phyloP scores from a whole-genome alignment of 2,797 vertebrate species.

The Melanotaenia pygmaea region DNA sequence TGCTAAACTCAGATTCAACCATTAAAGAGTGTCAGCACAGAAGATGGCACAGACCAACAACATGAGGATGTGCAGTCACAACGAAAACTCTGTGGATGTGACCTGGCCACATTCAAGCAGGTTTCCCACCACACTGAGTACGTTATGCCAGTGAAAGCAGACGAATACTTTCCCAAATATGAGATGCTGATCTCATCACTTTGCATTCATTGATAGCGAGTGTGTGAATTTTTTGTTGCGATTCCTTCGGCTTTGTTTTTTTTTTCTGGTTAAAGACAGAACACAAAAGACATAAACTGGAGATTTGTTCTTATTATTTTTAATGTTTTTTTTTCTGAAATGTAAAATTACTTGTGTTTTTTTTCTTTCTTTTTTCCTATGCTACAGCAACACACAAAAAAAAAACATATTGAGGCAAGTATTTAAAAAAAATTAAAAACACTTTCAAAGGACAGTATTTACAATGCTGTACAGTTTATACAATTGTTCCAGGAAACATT shows the following conservation, averaged over 20 bases:
- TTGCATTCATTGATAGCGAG: neutral
- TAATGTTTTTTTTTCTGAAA: constrained; percentile 25
- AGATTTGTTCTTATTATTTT: neutral
- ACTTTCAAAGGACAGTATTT: constrained; percentile 49
- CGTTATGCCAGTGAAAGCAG: constrained; percentile 64
- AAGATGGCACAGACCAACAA: constrained; percentile 33
- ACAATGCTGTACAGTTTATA: constrained; percentile 71
- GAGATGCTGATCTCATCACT: constrained; percentile 26
- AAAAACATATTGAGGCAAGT: constrained; percentile 1
- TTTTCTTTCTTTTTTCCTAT: neutral
- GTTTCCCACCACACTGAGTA: constrained; percentile 56
- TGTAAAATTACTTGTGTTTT: neutral
- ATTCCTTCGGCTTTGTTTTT: neutral
- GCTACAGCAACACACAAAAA: constrained; percentile 39
- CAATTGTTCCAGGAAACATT: constrained; percentile 19
- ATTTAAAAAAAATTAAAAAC: constrained; percentile 10
- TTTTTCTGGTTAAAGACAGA: constrained; percentile 3
- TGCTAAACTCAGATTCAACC: constrained; percentile 28
- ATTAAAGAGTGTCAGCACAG: constrained; percentile 9
- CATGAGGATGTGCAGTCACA: constrained; percentile 43
- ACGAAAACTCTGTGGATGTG: constrained; percentile 49
- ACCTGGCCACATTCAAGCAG: constrained; percentile 34
- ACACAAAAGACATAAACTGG: neutral
- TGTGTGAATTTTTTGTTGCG: neutral
- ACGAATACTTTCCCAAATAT: constrained; percentile 16